Conservation (phyloP, 2,113 vertebrate genomes). For the Mus spicilegus region DNA sequence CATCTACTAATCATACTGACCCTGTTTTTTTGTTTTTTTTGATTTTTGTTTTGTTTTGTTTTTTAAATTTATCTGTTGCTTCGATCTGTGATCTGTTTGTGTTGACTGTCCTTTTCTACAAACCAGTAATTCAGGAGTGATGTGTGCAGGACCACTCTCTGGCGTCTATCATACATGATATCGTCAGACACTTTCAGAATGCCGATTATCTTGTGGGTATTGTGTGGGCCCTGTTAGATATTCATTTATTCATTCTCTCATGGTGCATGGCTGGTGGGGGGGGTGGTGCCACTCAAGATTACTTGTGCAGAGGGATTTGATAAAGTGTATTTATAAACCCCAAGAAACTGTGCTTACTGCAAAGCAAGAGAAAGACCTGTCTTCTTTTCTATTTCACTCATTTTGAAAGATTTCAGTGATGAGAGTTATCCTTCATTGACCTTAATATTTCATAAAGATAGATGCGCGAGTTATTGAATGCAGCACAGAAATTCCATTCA, state of each 20-base stretch:
- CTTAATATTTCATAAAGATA: constrained; percentile 67
- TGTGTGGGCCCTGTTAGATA: constrained; percentile 80
- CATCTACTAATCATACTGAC: constrained; percentile 72
- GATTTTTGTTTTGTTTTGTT: background rate
- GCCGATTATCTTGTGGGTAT: constrained; percentile 77
- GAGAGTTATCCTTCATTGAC: constrained; percentile 70
- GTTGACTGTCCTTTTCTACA: constrained; percentile 74
- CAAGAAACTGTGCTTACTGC: constrained; percentile 52
- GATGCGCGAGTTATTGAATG: background rate
- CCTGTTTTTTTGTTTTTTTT: constrained; percentile 58
- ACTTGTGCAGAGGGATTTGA: constrained; percentile 74
- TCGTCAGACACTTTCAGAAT: constrained; percentile 79
- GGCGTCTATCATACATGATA: constrained; percentile 72
- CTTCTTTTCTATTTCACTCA: constrained; percentile 70
- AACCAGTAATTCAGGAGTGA: constrained; percentile 77
- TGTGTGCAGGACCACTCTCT: constrained; percentile 75
- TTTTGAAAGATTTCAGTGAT: constrained; percentile 77
- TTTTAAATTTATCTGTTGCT: constrained; percentile 80
- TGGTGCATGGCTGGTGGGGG: constrained; percentile 62
- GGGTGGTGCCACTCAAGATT: constrained; percentile 37
- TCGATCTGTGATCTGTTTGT: constrained; percentile 72
- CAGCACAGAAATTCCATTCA: background rate
- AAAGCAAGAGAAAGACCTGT: constrained; percentile 67
- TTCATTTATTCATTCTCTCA: constrained; percentile 81
- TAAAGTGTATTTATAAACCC: constrained; percentile 76